Conservation (phyloP, 2,888 invertebrate species). For the Aelia acuminata region DNA sequence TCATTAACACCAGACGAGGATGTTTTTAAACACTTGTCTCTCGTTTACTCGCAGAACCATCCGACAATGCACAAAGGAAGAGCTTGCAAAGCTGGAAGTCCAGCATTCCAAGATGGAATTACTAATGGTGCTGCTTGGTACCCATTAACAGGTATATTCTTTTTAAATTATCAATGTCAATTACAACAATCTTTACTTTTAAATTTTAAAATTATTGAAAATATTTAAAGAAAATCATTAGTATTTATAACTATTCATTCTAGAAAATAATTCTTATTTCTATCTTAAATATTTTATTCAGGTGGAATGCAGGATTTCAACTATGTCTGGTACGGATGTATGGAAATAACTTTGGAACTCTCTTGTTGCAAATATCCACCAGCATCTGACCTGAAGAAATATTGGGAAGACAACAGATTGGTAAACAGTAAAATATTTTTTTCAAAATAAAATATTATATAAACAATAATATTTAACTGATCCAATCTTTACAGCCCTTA, state of each 20-base stretch:
- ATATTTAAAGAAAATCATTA: not conserved
- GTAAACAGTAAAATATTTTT: constrained; percentile 67
- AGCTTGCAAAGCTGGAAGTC: constrained; percentile 70
- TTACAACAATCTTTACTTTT: too few relatives aligned
- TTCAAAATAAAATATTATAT: not conserved
- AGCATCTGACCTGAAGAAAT: constrained; percentile 70
- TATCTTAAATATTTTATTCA: constrained; percentile 65
- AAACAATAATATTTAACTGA: not conserved
- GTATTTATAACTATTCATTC: not conserved
- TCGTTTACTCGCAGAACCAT: constrained; percentile 74
- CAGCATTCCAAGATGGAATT: constrained; percentile 74
- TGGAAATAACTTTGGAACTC: constrained; percentile 78
- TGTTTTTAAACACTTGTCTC: constrained; percentile 75
- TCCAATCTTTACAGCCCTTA: constrained; percentile 70
- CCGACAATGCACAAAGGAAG: constrained; percentile 73
- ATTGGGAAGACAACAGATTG: constrained; percentile 76
- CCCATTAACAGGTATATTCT: constrained; percentile 72
- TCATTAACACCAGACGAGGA: constrained; percentile 77
- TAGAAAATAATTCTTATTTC: not conserved
- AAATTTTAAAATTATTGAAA: not conserved
- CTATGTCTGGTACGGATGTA: constrained; percentile 76
- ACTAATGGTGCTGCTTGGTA: constrained; percentile 80
- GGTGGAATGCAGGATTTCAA: constrained; percentile 81
- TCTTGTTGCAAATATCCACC: constrained; percentile 79
- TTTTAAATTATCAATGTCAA: too few relatives aligned